Percentiles rank a stretch among this genome's conserved stretches.
These are phyloP conservation scores for Elephantulus edwardii DNA, from an alignment of 2,113 vertebrate genomes.

Conservation along the genomic window DNA sequence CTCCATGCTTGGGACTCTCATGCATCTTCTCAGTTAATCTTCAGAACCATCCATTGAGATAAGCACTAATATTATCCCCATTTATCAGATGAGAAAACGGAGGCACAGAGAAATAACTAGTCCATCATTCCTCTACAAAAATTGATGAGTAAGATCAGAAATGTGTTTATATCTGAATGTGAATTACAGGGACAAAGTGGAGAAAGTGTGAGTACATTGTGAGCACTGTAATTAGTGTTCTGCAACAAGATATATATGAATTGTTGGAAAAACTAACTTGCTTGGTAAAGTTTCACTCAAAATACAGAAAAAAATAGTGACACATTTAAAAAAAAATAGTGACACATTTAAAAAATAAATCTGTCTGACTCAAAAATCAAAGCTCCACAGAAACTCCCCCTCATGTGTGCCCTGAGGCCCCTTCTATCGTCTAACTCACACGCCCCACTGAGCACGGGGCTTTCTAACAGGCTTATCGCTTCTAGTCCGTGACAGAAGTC, in stretches of 20 bases:
- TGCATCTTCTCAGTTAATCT: background rate
- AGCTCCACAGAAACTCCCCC: background rate
- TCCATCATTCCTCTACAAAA: background rate
- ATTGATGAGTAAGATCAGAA: background rate
- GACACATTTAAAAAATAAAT: too few species aligned
- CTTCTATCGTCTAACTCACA: background rate
- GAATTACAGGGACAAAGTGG: too few species aligned
- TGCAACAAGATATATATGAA: too few species aligned
- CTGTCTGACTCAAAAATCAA: background rate
- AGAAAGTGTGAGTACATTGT: too few species aligned
- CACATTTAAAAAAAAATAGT: too few species aligned
- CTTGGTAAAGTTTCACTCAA: too few species aligned
- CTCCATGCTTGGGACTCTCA: background rate
- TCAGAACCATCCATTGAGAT: background rate
- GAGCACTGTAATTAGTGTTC: too few species aligned
- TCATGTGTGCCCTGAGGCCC: accelerated
- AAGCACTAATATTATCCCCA: background rate
- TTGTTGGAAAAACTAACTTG: too few species aligned
- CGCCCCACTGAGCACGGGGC: background rate
- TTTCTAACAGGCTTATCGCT: background rate
- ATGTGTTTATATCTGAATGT: background rate
- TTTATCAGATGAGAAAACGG: background rate
- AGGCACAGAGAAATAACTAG: background rate
- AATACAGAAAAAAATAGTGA: too few species aligned
- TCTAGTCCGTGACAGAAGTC: background rate